Evolutionary conservation across 2,888 invertebrate species (phyloP).

Genomic region (Azorinus chamasolen): DNA sequence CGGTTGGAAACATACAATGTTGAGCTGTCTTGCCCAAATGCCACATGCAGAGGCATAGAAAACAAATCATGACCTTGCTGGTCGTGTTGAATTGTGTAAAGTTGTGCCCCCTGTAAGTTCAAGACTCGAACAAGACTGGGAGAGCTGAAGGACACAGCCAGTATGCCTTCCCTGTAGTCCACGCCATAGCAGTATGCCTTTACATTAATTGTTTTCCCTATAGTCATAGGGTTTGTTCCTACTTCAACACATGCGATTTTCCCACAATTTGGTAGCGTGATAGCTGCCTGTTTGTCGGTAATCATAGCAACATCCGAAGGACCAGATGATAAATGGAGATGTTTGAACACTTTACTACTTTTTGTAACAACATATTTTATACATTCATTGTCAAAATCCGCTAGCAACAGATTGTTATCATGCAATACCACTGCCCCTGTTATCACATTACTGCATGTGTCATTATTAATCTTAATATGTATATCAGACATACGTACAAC

Average conservation of each 20-base stretch:
- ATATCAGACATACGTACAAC: not conserved
- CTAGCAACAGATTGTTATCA: not conserved
- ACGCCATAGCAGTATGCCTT: not conserved
- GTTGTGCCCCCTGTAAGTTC: not conserved
- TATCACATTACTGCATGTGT: not conserved
- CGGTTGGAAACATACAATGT: not conserved
- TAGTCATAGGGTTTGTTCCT: too few relatives aligned
- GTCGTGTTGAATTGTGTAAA: not conserved
- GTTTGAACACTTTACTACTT: not conserved
- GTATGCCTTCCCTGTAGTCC: not conserved
- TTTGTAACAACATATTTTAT: not conserved
- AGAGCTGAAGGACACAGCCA: not conserved
- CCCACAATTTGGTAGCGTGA: too few relatives aligned
- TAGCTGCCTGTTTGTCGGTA: too few relatives aligned
- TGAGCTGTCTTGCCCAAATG: not conserved
- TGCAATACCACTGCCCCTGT: conserved; percentile 4
- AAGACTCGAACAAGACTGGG: not conserved
- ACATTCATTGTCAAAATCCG: not conserved
- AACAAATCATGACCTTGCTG: not conserved
- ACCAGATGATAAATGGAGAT: not conserved
- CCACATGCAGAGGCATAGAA: not conserved
- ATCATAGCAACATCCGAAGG: conserved; percentile 1
- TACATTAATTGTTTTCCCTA: too few relatives aligned
- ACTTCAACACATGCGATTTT: too few relatives aligned
- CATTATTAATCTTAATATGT: not conserved